phyloP scores from a whole-genome alignment of 2,888 invertebrate genomes.

The Hypolimnas misippus region DNA sequence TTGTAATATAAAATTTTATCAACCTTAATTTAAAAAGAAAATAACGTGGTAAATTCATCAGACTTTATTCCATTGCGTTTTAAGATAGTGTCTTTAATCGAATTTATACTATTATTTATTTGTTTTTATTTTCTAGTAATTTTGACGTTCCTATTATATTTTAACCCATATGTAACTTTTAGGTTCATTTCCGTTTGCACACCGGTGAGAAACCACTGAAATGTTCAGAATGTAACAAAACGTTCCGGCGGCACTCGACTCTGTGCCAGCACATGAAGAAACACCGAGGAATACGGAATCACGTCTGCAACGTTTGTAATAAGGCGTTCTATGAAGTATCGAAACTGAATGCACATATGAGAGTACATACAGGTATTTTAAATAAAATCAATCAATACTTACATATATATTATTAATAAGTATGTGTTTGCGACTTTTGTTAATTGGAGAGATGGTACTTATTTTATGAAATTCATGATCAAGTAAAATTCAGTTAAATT shows the following conservation, averaged over 20 bases:
- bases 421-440: too few species aligned
- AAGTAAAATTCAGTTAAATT: too few species aligned
- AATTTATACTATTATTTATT: too few species aligned
- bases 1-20: not conserved
- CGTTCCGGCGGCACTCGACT: slow-evolving; percentile 79
- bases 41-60: not conserved
- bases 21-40: not conserved
- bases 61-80: too few species aligned
- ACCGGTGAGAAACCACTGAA: slow-evolving; percentile 81
- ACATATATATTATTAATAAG: too few species aligned
- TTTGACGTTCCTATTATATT: too few species aligned
- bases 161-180: not conserved
- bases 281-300: slow-evolving; percentile 78
- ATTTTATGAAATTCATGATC: too few species aligned
- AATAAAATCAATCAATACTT: too few species aligned
- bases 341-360: slow-evolving; percentile 79
- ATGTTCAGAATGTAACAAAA: slow-evolving; percentile 77
- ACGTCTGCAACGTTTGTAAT: slow-evolving; percentile 72
- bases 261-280: slow-evolving; percentile 82
- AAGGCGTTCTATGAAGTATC: slow-evolving; percentile 82
- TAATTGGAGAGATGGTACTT: too few species aligned
- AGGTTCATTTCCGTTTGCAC: slow-evolving; percentile 81
- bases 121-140: too few species aligned
- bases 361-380: slow-evolving; percentile 79
- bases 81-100: too few species aligned